Percentiles rank a stretch among this genome's conserved stretches.
These are phyloP conservation scores for Silurus lanzhouensis DNA, from an alignment of 2,797 vertebrate species.

Conservation along the genomic window DNA sequence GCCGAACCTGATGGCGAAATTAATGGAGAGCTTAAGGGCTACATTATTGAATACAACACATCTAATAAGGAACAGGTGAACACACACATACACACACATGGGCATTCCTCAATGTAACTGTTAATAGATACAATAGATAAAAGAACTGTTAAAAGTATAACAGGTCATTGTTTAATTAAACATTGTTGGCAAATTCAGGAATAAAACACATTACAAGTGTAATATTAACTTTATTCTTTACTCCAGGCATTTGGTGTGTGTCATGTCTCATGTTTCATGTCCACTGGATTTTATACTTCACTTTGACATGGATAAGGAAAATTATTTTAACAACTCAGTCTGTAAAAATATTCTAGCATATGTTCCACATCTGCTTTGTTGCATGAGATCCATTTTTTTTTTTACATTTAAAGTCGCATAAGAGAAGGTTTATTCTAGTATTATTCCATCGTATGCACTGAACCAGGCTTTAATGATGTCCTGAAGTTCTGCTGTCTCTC, in stretches of 20 bases:
- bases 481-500: neutral
- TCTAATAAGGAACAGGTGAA: slow-evolving; percentile 74
- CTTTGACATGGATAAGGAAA: neutral
- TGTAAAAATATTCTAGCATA: neutral
- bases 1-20: slow-evolving; percentile 72
- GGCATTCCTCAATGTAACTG: neutral
- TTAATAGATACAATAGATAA: neutral
- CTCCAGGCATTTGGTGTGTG: neutral
- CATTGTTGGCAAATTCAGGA: neutral
- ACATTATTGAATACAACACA: slow-evolving; percentile 80
- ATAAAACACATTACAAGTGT: neutral
- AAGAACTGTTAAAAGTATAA: neutral
- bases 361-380: neutral
- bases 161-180: neutral
- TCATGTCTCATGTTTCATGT: neutral
- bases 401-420: neutral
- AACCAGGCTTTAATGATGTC: neutral
- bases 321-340: neutral
- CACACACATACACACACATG: slow-evolving; percentile 22
- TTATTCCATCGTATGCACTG: neutral
- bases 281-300: neutral
- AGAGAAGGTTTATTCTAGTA: neutral
- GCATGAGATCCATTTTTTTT: neutral
- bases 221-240: neutral
- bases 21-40: slow-evolving; percentile 84